A percentile compares a stretch with the other conserved stretches of the same genome.
phyloP scores from a whole-genome alignment of 64 coral and sea anemone species.

The Actinia tenebrosa region DNA sequence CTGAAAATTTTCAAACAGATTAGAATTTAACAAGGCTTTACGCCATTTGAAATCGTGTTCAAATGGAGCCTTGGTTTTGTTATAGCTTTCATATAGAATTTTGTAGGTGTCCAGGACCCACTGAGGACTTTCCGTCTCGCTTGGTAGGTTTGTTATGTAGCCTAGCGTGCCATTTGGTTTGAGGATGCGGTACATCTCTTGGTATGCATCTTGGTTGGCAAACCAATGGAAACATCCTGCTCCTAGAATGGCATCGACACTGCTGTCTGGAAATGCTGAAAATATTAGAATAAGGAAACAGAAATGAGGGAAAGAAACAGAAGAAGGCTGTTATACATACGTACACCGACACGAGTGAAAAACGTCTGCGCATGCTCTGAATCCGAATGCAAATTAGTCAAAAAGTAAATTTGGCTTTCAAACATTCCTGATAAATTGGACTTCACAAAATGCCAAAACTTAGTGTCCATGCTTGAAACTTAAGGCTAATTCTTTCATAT shows the following conservation, averaged over 20 bases:
- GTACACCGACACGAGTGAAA: no score
- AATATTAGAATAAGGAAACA: background rate
- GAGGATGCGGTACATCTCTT: background rate
- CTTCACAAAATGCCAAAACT: no score
- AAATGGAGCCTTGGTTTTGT: background rate
- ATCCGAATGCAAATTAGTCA: no score
- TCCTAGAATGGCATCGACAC: background rate
- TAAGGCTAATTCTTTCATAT: no score
- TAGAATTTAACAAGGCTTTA: background rate
- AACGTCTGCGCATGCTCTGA: no score
- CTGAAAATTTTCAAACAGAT: background rate
- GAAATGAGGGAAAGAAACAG: no score
- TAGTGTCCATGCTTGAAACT: no score
- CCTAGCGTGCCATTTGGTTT: slow-evolving; percentile 1
- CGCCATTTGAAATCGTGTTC: background rate
- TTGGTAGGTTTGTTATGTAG: background rate
- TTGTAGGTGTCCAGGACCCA: background rate
- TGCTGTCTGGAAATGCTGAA: slow-evolving; percentile 5
- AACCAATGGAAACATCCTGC: background rate
- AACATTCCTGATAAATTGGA: no score
- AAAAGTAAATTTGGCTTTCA: no score
- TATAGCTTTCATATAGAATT: background rate
- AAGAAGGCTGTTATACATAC: no score
- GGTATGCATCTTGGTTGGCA: slow-evolving; percentile 10
- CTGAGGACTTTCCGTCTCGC: background rate